phyloP scores from a whole-genome alignment of 2,888 invertebrate genomes.

The Helobdella robusta region DNA sequence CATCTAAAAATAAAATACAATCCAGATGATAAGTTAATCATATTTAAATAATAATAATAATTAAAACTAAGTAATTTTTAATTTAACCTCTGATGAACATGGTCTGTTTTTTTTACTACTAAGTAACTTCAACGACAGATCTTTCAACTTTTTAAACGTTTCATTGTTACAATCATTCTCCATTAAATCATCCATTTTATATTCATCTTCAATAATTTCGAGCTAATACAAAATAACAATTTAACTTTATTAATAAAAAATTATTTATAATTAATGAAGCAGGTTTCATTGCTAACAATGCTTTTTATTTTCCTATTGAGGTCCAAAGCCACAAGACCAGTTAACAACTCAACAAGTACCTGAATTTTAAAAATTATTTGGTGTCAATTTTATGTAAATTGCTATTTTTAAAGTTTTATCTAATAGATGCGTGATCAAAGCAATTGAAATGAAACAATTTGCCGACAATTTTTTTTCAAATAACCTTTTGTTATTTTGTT shows the following conservation, averaged over 20 bases:
- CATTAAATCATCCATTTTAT: background rate
- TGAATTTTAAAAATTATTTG: background rate
- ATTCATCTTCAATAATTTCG: background rate
- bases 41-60: too few species aligned
- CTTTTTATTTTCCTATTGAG: background rate
- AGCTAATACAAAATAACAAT: background rate
- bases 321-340: conserved; percentile 3
- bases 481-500: too few species aligned
- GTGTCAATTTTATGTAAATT: background rate
- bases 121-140: background rate
- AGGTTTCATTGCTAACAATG: conserved; percentile 7
- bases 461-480: too few species aligned
- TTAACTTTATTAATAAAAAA: background rate
- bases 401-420: too few species aligned
- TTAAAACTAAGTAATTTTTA: too few species aligned
- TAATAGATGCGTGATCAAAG: too few species aligned
- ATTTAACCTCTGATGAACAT: background rate
- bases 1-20: too few species aligned
- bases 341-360: conserved; percentile 15
- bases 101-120: conserved; percentile 1
- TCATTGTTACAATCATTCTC: too few species aligned
- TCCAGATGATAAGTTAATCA: too few species aligned
- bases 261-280: background rate
- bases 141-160: background rate
- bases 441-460: too few species aligned